phyloP scores from a whole-genome alignment of 53 echinoderm and acorn worm genomes.

The Arbacia lixula region DNA sequence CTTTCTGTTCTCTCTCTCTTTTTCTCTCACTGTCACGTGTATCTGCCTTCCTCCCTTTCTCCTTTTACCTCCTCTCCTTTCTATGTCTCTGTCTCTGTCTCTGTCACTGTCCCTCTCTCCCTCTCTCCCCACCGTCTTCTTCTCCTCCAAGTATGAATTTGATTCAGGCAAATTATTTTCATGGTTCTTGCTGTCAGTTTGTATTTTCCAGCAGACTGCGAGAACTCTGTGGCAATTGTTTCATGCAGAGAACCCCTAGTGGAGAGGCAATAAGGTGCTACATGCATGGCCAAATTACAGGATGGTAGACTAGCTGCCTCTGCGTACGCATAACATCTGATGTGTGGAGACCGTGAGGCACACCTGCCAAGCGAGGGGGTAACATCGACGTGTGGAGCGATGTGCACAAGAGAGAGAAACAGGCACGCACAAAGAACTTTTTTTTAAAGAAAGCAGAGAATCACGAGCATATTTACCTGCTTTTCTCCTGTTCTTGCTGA shows the following conservation, averaged over 20 bases:
- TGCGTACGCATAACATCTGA: no score
- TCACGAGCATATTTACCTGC: no score
- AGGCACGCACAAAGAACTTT: neutral
- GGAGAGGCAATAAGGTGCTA: conserved; percentile 48
- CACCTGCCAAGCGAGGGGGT: conserved; percentile 9
- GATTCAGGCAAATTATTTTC: conserved; percentile 53
- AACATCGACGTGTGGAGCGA: no score
- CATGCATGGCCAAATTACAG: conserved; percentile 55
- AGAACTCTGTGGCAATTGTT: conserved; percentile 52
- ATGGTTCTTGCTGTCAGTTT: conserved; percentile 50
- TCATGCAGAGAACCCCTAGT: conserved; percentile 3
- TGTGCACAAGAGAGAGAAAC: conserved; percentile 14
- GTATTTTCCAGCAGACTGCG: conserved; percentile 37
- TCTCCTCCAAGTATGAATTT: conserved; percentile 32
- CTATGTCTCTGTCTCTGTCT: neutral
- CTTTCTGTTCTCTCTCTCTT: neutral
- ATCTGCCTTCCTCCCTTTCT: neutral
- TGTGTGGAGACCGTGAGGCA: no score
- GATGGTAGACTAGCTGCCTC: conserved; percentile 3
- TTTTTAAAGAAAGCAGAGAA: no score
- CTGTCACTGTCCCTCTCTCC: neutral
- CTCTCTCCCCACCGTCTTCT: conserved; percentile 18
- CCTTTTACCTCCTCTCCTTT: neutral
- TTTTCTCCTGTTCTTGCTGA: no score
- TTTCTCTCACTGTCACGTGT: no score